Evolutionary conservation across 2,797 vertebrate species (phyloP), one percentile per base, ranked within the genome.

Genomic region (Chanos chanos): DNA sequence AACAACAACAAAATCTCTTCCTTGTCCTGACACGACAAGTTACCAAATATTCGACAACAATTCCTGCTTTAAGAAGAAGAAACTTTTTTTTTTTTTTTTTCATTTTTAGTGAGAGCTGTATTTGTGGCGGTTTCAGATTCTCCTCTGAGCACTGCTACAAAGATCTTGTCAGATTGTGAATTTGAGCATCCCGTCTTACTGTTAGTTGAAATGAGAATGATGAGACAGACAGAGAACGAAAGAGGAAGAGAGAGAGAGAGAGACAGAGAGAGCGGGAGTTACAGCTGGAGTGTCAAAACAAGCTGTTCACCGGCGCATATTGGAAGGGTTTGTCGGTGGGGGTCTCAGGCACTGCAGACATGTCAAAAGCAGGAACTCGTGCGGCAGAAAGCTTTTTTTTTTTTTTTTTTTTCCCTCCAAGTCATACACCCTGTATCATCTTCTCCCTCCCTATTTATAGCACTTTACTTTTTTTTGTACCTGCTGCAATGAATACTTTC

Each of bases 231-330:
- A 43, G 45, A 30, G 8, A 21, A 31, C 13, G 7, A 27, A 39
- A 19, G 22, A 36, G 30, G 56, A 40, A 45, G 24, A 39, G 49
- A 34, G n/a, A 13, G 30, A 30, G 43, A 19, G 36, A 10, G 16
- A 51, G 16, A 16, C 5, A 31, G 31, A n/a, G 37, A 19, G 31
- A 30, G 12, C 53, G 31, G 41, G 31, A 19, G 39, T 39, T 43
- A 33, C 47, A 70, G 53, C 61, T 60, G 28, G 22, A 61, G 40
- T 56, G 44, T 54, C 9, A 7, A 43, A 49, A 19, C 15, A 21
- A 58, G 31, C 21, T 52, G 33, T 57, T 50, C 41, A 30, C 10
- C 24, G 30, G 49, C 33, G 40, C 48, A 8, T 54, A 40, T 47
- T 33, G 43, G 61, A 61, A 13, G 28, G 1, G 5, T 7, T 5